These are phyloP conservation scores for Oedothorax gibbosus DNA, from an alignment of 1,140 invertebrate species.

Conservation along the genomic window DNA sequence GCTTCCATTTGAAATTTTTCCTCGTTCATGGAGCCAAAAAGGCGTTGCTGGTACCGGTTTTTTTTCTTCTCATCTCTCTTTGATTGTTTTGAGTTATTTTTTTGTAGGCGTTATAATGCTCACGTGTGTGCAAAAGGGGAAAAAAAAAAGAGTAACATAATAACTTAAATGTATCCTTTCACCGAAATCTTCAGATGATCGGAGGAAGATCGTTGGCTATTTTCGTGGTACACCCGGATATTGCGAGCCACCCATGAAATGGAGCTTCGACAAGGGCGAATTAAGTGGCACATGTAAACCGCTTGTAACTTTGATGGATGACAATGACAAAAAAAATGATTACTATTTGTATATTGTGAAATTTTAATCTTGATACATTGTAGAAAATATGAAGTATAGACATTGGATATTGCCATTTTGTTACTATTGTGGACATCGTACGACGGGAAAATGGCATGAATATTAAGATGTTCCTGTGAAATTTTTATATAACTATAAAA, in stretches of 20 bases:
- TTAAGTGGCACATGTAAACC: no score
- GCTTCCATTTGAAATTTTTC: conserved; percentile 21
- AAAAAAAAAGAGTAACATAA: conserved; percentile 19
- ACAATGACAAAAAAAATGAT: no score
- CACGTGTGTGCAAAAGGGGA: background rate
- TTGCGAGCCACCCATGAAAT: background rate
- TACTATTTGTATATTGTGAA: no score
- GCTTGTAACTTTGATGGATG: no score
- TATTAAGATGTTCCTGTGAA: no score
- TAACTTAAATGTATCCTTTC: conserved; percentile 33
- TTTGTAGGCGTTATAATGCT: conserved; percentile 11
- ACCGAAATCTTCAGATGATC: conserved; percentile 14
- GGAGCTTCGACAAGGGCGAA: background rate
- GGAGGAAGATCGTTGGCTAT: conserved; percentile 6
- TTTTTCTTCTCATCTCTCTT: conserved; percentile 3
- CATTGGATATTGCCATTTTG: no score
- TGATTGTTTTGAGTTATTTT: background rate
- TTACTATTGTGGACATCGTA: no score
- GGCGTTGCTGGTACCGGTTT: conserved; percentile 30
- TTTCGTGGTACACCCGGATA: conserved; percentile 12
- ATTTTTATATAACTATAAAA: no score
- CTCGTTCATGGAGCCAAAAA: conserved; percentile 10
- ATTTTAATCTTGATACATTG: no score
- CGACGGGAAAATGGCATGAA: no score
- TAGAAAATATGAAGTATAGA: no score